These are phyloP conservation scores for Triplophysa yarkandensis DNA, from an alignment of 2,797 vertebrate species.

Conservation along the genomic window DNA sequence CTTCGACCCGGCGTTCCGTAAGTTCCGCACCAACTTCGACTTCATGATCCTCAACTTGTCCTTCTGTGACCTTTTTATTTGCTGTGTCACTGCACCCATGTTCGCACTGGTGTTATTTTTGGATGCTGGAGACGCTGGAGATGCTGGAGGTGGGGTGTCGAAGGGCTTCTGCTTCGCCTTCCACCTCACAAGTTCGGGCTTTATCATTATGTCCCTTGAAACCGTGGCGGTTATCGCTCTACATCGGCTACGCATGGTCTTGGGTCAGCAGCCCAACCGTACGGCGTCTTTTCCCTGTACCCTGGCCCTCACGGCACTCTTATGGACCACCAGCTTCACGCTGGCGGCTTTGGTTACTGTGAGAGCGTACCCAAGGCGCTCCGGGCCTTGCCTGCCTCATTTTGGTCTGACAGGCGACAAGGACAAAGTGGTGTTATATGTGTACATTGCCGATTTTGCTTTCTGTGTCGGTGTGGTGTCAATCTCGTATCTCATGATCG, in stretches of 20 bases:
- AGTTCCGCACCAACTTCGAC: constrained; percentile 96
- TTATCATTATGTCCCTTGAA: constrained; percentile 97
- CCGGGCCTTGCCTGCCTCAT: constrained; percentile 89
- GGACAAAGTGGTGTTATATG: constrained; percentile 82
- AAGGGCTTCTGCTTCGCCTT: constrained; percentile 93
- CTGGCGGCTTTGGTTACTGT: constrained; percentile 88
- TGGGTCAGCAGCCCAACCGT: constrained; percentile 89
- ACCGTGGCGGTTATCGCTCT: constrained; percentile 93
- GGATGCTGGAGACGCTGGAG: constrained; percentile 75
- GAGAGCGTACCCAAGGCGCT: constrained; percentile 76
- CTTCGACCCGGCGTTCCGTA: constrained; percentile 94
- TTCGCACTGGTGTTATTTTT: constrained; percentile 90
- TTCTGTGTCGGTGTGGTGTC: constrained; percentile 91
- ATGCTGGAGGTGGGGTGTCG: constrained; percentile 73
- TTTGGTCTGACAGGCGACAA: constrained; percentile 79
- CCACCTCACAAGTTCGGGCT: constrained; percentile 91
- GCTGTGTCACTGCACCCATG: constrained; percentile 91
- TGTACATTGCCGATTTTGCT: constrained; percentile 91
- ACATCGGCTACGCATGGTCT: constrained; percentile 91
- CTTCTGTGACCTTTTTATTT: constrained; percentile 96
- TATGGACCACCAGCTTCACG: constrained; percentile 94
- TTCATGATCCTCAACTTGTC: constrained; percentile 98
- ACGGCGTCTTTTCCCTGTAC: constrained; percentile 88
- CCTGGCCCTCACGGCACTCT: constrained; percentile 84
- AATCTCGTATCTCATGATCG: constrained; percentile 90